Evolutionary conservation across 1,140 invertebrate genomes (phyloP), one percentile per base, ranked within the genome.

Genomic region (Caenorhabditis latens): DNA sequence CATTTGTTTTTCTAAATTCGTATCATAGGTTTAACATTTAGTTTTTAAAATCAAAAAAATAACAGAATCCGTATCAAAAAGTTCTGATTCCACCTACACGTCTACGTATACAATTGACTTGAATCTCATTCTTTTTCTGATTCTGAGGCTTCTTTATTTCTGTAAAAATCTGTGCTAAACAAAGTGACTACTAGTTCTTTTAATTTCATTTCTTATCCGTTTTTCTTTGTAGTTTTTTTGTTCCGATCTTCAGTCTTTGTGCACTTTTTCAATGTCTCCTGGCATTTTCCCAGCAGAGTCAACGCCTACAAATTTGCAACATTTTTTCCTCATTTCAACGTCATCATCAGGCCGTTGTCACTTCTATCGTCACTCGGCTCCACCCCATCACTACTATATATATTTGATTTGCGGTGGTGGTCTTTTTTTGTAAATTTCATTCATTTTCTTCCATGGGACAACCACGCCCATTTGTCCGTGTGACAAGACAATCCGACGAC

Each of bases 191-290:
- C 65, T 53, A 79, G n/a, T 79, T 24, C 46, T 79, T 9, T 19
- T 79, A 79, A 79, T 50, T 9, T 3, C 11, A 71, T 71, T 71
- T 13, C 19, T 9, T 16, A 32, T 16, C 11, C 11, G 2, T 14
- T 40, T 13, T 40, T 65, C 32, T 65, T 53, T 53, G 11, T 53
- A 53, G 50, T 53, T 9, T 40, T 65, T n/a, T 24, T 46, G 71
- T 53, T 79, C 71, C 46, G 71, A 79, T 79, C 71, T 79, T 79
- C 71, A 79, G 71, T 79, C 71, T 79, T n/a, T 7, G 13, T 79
- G 71, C 40, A 48, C 71, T 79, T 79, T 65, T 43, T 79, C 32
- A 24, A 32, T 32, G 32, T 32, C 16, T 42, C n/a, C n/a, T 46
- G 67, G 8, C 43, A n/a, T 46, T 50, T 79, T 79, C 46, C 61